Evolutionary conservation across 2,888 invertebrate genomes (phyloP).

Genomic region (Amiota minor): DNA sequence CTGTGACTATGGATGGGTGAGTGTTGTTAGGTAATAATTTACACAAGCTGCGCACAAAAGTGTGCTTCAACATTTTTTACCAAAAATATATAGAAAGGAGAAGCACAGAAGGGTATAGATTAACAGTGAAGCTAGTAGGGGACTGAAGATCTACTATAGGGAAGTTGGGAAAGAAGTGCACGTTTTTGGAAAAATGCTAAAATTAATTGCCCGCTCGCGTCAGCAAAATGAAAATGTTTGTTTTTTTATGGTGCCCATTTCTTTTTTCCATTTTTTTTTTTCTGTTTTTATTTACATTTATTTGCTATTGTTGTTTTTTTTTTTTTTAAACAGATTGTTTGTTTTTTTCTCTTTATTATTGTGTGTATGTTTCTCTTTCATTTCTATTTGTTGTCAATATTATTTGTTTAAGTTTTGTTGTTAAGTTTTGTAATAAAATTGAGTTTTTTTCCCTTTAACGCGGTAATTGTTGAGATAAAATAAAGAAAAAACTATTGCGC

Average conservation of each 20-base stretch:
- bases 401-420: constrained; percentile 1
- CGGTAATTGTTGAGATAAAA: constrained; percentile 16
- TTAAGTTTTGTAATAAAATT: constrained; percentile 11
- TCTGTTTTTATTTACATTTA: neutral
- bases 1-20: neutral
- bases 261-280: constrained; percentile 6
- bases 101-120: neutral
- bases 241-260: constrained; percentile 14
- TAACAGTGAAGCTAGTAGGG: neutral
- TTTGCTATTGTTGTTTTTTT: neutral
- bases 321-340: neutral
- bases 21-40: constrained; percentile 22
- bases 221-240: constrained; percentile 24
- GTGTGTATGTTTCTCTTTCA: neutral
- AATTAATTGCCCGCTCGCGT: constrained; percentile 26
- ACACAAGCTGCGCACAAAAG: constrained; percentile 24
- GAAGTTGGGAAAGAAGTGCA: neutral
- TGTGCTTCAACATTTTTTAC: constrained; percentile 6
- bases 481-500: neutral
- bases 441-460: neutral
- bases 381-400: neutral
- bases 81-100: neutral
- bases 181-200: constrained; percentile 5
- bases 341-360: neutral
- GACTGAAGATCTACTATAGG: neutral